phyloP scores from a whole-genome alignment of 2,888 invertebrate genomes.

The Ephialtes manifestator region DNA sequence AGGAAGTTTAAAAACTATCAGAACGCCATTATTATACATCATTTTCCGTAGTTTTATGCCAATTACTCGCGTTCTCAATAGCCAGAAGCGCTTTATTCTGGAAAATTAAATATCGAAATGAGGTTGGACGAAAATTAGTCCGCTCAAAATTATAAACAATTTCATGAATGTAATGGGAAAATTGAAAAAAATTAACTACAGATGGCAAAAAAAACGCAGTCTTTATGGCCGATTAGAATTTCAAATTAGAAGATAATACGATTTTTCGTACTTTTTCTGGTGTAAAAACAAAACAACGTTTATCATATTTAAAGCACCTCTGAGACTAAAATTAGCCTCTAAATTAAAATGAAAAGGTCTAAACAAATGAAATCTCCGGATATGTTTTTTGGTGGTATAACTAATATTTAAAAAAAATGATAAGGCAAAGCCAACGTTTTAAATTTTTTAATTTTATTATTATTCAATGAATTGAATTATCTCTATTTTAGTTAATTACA shows the following conservation, averaged over 20 bases:
- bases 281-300: neutral
- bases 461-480: too few relatives aligned
- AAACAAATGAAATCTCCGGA: neutral
- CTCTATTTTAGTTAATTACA: neutral
- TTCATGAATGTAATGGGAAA: too few relatives aligned
- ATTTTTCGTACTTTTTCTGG: neutral
- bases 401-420: neutral
- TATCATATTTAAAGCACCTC: neutral
- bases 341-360: neutral
- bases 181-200: too few relatives aligned
- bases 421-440: too few relatives aligned
- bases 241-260: neutral
- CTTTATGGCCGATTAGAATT: neutral
- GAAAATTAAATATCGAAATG: neutral
- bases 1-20: conserved; percentile 27
- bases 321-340: neutral
- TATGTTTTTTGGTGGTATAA: neutral
- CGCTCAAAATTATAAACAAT: too few relatives aligned
- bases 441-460: too few relatives aligned
- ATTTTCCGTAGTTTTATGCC: neutral
- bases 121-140: neutral
- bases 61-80: neutral
- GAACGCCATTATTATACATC: conserved; percentile 5
- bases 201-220: too few relatives aligned
- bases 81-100: neutral